phyloP scores from a whole-genome alignment of 1,140 invertebrate genomes.

The Nixonia krombeini region DNA sequence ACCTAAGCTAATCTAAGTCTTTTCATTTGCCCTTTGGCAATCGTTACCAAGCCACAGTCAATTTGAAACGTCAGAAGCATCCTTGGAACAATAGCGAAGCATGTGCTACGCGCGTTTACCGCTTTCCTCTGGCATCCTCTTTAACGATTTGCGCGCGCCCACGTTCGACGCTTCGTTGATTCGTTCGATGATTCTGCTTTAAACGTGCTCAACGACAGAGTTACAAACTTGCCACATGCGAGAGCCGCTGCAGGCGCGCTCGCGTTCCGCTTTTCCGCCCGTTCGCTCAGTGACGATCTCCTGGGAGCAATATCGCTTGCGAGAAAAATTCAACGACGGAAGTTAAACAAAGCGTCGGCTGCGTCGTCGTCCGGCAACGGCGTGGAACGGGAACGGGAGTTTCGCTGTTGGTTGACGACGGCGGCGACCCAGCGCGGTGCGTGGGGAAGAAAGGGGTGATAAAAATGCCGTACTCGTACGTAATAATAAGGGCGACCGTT shows the following conservation, averaged over 20 bases:
- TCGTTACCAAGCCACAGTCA: no score
- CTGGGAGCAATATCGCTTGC: slow-evolving; percentile 63
- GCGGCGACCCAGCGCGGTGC: no score
- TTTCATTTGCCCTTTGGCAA: no score
- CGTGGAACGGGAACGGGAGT: slow-evolving; percentile 24
- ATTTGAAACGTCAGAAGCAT: background rate
- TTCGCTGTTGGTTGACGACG: slow-evolving; percentile 17
- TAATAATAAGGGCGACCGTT: slow-evolving; percentile 61
- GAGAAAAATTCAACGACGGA: slow-evolving; percentile 65
- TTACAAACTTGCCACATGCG: slow-evolving; percentile 33
- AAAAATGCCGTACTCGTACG: slow-evolving; percentile 51
- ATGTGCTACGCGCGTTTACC: no score
- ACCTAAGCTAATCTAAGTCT: no score
- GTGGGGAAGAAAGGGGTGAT: slow-evolving; percentile 29
- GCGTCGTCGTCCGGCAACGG: slow-evolving; percentile 19
- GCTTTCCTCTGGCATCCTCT: background rate
- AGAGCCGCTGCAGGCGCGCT: slow-evolving; percentile 33
- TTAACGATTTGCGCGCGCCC: background rate
- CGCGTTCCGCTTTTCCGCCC: slow-evolving; percentile 11
- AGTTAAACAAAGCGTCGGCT: slow-evolving; percentile 63
- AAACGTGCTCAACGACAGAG: slow-evolving; percentile 21
- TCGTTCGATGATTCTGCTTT: slow-evolving; percentile 23
- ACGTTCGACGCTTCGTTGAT: slow-evolving; percentile 22
- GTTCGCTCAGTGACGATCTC: slow-evolving; percentile 54
- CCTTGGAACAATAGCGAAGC: no score